A percentile compares a stretch with the other conserved stretches of the same genome.
phyloP scores from a whole-genome alignment of 2,797 vertebrate genomes.

The Alauda arvensis region DNA sequence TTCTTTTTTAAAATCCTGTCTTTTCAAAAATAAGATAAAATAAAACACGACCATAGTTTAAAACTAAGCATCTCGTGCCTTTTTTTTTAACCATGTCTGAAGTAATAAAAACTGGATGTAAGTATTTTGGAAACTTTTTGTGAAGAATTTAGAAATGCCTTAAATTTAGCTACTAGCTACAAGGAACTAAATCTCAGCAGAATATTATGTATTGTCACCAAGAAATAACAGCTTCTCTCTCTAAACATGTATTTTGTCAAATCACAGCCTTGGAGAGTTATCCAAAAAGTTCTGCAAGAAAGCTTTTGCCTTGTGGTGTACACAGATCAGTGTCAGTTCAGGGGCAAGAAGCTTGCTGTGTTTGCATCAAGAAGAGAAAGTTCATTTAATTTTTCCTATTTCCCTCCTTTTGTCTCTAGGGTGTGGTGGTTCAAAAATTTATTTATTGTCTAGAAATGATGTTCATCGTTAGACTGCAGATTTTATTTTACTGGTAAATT shows the following conservation, averaged over 20 bases:
- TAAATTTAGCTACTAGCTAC: not conserved
- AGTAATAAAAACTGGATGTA: not conserved
- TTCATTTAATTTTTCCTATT: not conserved
- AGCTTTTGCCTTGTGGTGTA: not conserved
- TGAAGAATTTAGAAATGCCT: not conserved
- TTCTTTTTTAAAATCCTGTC: not conserved
- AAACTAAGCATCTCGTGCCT: not conserved
- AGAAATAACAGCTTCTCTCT: not conserved
- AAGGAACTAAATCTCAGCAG: not conserved
- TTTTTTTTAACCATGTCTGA: not conserved
- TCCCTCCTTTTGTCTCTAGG: not conserved
- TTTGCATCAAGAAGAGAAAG: not conserved
- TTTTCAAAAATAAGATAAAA: not conserved
- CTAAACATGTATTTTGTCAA: not conserved
- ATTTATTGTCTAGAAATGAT: not conserved
- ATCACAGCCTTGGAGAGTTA: not conserved
- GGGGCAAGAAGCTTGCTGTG: not conserved
- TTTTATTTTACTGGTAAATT: not conserved
- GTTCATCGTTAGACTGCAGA: not conserved
- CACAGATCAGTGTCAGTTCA: not conserved
- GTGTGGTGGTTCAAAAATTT: not conserved
- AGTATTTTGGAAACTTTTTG: not conserved
- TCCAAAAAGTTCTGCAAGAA: not conserved
- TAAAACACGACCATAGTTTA: not conserved
- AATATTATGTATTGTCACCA: not conserved